Evolutionary conservation across 2,113 vertebrate species (phyloP), one percentile per base, ranked within the genome.

Genomic region (Phyllostomus discolor): DNA sequence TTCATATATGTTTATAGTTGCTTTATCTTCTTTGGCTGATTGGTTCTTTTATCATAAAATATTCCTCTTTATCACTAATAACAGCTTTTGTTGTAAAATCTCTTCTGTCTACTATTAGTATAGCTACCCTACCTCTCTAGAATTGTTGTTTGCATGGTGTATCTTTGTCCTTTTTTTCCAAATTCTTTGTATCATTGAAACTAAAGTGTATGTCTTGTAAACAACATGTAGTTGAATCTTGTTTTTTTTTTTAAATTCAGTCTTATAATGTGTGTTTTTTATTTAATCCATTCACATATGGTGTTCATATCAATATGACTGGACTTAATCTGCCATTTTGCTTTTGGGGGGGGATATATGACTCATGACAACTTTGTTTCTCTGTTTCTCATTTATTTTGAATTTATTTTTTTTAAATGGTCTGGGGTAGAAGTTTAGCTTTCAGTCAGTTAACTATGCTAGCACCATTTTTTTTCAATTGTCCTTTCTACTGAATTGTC

Each of bases 301-400:
- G 73, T 91, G 50, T 46, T 85, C 70, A 76, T 91, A 69, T 57
- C 84, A 17, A 93, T 64, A 75, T 41, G n/a, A 50, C 57, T 88
- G 14, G 11, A 88, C 72, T 87, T 95, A 35, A 22, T 54, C 84
- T 70, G 54, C 41, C 41, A 57, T 95, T 92, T 93, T 88, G 59
- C 35, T 83, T 86, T 79, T 11, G 3, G 69, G 28, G 8, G n/a
- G 17, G 7, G 4, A 15, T 83, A 84, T 78, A 59, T 91, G 66
- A 87, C 19, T 92, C 19, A 52, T 70, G 31, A 70, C 35, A 38
- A 17, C 81, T 88, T 84, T 93, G 33, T 88, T 95, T 35, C 43
- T 97, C 38, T 90, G 11, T 87, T 95, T 35, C 54, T 95, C 62
- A 26, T 93, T 91, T 93, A 83, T 83, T 93, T 93, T 28, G 67